Conservation (phyloP, 1,140 invertebrate species). For the Glossosoma conforme region DNA sequence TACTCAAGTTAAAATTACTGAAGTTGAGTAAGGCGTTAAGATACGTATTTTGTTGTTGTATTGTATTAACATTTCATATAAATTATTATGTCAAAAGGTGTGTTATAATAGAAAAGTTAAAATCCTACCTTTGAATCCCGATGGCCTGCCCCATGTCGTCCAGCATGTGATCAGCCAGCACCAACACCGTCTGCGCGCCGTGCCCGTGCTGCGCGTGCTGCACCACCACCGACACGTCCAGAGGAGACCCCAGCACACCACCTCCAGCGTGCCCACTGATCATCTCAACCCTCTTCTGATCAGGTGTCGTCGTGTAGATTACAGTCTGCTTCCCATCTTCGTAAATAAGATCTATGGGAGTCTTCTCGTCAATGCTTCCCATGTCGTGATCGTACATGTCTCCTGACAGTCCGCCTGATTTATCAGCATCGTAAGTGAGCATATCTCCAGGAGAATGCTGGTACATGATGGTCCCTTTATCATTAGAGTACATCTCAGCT, state of each 20-base stretch:
- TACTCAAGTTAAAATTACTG: too few relatives aligned
- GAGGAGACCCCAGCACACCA: slow-evolving; percentile 37
- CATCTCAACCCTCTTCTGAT: slow-evolving; percentile 50
- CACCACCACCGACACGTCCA: slow-evolving; percentile 46
- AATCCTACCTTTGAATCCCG: slow-evolving; percentile 46
- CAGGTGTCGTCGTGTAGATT: slow-evolving; percentile 67
- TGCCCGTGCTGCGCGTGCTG: slow-evolving; percentile 42
- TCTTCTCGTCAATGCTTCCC: slow-evolving; percentile 62
- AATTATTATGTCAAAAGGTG: neutral
- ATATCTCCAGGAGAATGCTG: slow-evolving; percentile 48
- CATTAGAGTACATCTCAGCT: slow-evolving; percentile 33
- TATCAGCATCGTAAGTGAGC: slow-evolving; percentile 54
- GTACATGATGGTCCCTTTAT: slow-evolving; percentile 47
- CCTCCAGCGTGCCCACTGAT: slow-evolving; percentile 47
- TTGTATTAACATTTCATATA: neutral
- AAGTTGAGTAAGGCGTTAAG: too few relatives aligned
- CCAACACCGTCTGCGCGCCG: slow-evolving; percentile 40
- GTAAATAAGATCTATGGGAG: slow-evolving; percentile 73
- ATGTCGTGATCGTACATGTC: slow-evolving; percentile 54
- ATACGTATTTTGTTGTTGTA: too few relatives aligned
- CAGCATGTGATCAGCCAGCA: slow-evolving; percentile 45
- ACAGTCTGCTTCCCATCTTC: slow-evolving; percentile 77
- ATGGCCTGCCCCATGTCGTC: slow-evolving; percentile 49
- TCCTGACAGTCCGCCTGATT: slow-evolving; percentile 50
- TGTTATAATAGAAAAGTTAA: neutral